A percentile compares a stretch with the other conserved stretches of the same genome.
Evolutionary conservation across 2,113 vertebrate species (phyloP).

Genomic region (Dasyornis broadbenti): DNA sequence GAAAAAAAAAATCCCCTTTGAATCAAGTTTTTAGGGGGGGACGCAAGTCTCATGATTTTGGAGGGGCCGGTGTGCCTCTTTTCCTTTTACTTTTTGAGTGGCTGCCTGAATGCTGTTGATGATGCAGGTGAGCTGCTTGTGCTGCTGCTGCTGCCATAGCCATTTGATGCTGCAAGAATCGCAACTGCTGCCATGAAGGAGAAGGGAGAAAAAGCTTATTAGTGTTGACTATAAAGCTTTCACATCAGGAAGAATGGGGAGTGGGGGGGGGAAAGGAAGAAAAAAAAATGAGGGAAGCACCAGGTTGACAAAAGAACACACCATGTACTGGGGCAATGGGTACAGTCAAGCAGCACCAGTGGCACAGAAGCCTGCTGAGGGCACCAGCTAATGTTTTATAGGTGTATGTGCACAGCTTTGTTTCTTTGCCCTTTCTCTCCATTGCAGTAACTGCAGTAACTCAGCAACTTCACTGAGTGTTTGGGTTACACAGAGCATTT

Average conservation of each 20-base stretch:
- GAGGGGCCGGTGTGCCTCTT: conserved; percentile 79
- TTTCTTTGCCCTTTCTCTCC: conserved; percentile 61
- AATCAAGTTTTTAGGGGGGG: neutral
- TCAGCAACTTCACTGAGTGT: conserved; percentile 81
- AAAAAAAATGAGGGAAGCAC: conserved; percentile 9
- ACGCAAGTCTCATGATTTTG: conserved; percentile 63
- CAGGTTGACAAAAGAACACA: conserved; percentile 5
- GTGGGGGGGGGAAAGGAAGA: neutral
- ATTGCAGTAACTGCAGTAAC: conserved; percentile 73
- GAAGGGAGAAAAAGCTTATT: conserved; percentile 41
- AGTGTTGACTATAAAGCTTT: neutral
- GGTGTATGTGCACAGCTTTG: neutral
- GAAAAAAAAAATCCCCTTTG: neutral
- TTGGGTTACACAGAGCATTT: neutral
- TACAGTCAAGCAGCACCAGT: conserved; percentile 79
- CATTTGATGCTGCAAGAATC: conserved; percentile 98
- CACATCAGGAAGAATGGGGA: neutral
- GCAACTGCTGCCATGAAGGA: conserved; percentile 81
- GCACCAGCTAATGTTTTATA: neutral
- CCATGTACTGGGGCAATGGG: conserved; percentile 1
- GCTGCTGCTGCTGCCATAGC: conserved; percentile 88
- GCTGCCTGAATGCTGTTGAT: conserved; percentile 86
- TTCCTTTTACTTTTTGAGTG: conserved; percentile 96
- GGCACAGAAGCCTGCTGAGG: conserved; percentile 73
- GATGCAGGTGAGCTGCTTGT: conserved; percentile 75